Base-by-base conservation (phyloP, 2,888 invertebrate genomes). In the Caenorhabditis sinica region DNA sequence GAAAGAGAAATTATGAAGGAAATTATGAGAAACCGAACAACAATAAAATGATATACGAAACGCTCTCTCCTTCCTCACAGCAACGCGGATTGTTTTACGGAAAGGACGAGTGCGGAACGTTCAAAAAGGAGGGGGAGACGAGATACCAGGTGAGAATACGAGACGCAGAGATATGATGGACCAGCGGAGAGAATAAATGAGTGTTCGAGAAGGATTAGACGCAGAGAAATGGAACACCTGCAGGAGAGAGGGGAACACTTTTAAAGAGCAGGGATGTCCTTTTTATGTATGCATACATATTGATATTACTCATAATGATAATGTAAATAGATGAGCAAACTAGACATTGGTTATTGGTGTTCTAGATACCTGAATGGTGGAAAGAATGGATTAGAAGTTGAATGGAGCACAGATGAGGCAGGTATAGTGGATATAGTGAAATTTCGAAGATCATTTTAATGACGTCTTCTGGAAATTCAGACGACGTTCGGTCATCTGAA, bases 41-140 rank as follows among this genome's bases (percentile, higher is more conserved):
- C 65, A 65, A 65, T 68, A 68, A 53, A 53, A 68, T 68, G 53
- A 68, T 68, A 68, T 68, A 68, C 68, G 68, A 68, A 68, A 53
- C 68, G 51, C 51, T 20, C 53, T 68, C 6, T 43, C 43, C 65
- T 65, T 28, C 15, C 23, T n/a, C 51, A 36, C 53, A 36, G 9
- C 20, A 33, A 53, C 28, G 56, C 69, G 69, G 69, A 56, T 69
- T 69, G 69, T 69, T 69, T 56, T 69, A 56, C 69, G 69, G 56
- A 69, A 69, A 69, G 56, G 69, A 69, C 69, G 56, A 56, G 49
- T n/a, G 69, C 69, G 69, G 69, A 69, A 69, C 69, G 56, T 36
- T 65, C 11, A 25, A 15, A 61, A 28, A n/a, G 23, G 36, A 43
- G 23, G 51, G 2, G 51, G 17, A 63, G 43, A 63, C n/a, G 43